A percentile compares a stretch with the other conserved stretches of the same genome.
These are phyloP conservation scores for Imbricaverruca yamaguchii DNA, from an alignment of 2,888 invertebrate genomes.

Conservation along the genomic window DNA sequence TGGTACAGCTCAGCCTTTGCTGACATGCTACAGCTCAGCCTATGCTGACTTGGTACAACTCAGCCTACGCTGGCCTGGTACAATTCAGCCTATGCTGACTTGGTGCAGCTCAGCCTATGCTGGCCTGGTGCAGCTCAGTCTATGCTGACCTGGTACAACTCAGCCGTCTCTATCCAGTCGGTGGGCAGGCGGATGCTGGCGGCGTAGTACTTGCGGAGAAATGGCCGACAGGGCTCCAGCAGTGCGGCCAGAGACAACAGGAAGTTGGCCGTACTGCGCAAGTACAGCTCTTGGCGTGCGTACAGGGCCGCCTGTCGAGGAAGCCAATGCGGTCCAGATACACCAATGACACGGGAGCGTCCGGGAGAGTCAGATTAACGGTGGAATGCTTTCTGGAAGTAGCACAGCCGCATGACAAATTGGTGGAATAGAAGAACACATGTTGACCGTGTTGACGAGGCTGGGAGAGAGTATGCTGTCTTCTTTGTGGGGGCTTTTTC, in stretches of 20 bases:
- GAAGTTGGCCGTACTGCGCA: slow-evolving; percentile 44
- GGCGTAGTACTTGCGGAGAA: slow-evolving; percentile 42
- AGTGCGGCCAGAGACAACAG: slow-evolving; percentile 42
- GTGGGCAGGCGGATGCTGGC: slow-evolving; percentile 42
- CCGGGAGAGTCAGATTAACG: no score
- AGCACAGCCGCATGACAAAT: no score
- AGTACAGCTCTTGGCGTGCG: slow-evolving; percentile 43
- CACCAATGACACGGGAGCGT: no score
- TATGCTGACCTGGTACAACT: slow-evolving; percentile 40
- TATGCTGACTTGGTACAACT: no score
- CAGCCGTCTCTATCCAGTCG: slow-evolving; percentile 47
- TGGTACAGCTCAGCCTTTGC: background rate
- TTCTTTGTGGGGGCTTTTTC: no score
- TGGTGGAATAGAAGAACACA: no score
- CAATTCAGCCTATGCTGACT: background rate
- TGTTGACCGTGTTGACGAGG: no score
- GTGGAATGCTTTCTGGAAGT: no score
- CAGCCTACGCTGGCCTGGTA: background rate
- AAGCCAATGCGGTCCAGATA: no score
- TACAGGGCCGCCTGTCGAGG: slow-evolving; percentile 42
- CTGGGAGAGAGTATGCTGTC: no score
- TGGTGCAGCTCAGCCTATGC: background rate
- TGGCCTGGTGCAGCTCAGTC: background rate
- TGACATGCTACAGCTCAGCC: slow-evolving; percentile 39
- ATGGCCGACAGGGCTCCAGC: slow-evolving; percentile 39